Evolutionary conservation across 2,113 vertebrate species (phyloP), one percentile per base, ranked within the genome.

Genomic region (Zosterops hypoxanthus): DNA sequence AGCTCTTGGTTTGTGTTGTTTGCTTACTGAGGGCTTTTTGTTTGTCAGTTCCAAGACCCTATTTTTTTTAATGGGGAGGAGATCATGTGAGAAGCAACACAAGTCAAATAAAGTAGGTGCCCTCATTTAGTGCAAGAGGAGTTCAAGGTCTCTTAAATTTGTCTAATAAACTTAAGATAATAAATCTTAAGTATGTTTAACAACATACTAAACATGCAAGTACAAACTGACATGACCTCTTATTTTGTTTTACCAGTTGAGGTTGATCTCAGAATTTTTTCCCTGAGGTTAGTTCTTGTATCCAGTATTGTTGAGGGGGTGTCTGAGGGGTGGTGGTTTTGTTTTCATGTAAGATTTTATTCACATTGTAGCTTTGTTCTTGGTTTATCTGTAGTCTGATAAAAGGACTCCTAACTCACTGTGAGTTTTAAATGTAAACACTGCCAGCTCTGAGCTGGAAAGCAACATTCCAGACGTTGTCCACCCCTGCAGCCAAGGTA

Each of bases 91-190:
- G 73, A 73, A 79, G 18, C 34, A 75, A 11, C 41, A 20, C 36
- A 64, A 56, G 20, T 81, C 34, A 53, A 39, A 46, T 86, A 18
- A 76, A 66, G 28, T 47, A 53, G 63, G 5, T 78, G 42, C 36
- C 61, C 33, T 57, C 59, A 60, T 61, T 63, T 64, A 65, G 24
- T 87, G 36, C 42, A 36, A 36, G 19, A 63, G 42, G 19, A 93
- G 73, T 82, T 90, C 79, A 95, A 79, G 53, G 61, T 76, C 64
- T 90, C 73, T 64, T 82, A 82, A 61, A 77, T 88, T 79, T 78
- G 21, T 26, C 57, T 82, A 50, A 49, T 71, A 79, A 86, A 59
- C 16, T 28, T 25, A 50, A 65, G 42, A 20, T 84, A 82, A 63
- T 92, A 91, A 90, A 90, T 77, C 29, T 39, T 69, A 61, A 65